Evolutionary conservation across 1,140 invertebrate genomes (phyloP).

Genomic region (Saxidomus purpurata): DNA sequence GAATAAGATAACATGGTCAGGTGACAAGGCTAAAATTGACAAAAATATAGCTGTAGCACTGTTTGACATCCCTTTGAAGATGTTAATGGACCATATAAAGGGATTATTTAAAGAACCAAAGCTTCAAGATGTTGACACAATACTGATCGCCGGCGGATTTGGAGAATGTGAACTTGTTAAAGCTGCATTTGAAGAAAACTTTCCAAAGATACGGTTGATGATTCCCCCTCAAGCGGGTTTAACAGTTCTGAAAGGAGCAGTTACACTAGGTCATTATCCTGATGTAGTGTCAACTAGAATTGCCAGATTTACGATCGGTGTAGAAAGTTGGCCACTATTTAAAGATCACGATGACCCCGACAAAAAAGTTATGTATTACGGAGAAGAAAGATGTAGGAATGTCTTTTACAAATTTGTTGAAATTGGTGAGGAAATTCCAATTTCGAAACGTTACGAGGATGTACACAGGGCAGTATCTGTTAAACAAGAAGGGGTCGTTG

Average conservation of each 20-base stretch:
- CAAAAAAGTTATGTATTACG: neutral
- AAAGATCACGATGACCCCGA: neutral
- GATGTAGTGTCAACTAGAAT: neutral
- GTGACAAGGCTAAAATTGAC: conserved; percentile 6
- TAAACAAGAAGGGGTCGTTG: too few relatives aligned
- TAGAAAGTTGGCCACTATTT: neutral
- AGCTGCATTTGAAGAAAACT: too few relatives aligned
- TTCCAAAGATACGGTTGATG: neutral
- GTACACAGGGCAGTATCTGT: too few relatives aligned
- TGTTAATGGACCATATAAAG: neutral
- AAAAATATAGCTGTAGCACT: neutral
- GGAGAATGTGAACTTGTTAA: too few relatives aligned
- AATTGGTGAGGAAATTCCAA: too few relatives aligned
- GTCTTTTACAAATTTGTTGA: too few relatives aligned
- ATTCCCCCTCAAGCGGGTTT: neutral
- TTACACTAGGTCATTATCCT: neutral
- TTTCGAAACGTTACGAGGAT: too few relatives aligned
- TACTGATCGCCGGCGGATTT: too few relatives aligned
- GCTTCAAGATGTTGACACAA: neutral
- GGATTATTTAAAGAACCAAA: neutral
- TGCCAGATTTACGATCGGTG: neutral
- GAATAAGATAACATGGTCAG: neutral
- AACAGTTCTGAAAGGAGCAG: conserved; percentile 2
- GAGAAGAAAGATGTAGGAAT: neutral
- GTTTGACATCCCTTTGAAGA: neutral